Evolutionary conservation across 2,113 vertebrate genomes (phyloP).

Genomic region (Edolisoma coerulescens): DNA sequence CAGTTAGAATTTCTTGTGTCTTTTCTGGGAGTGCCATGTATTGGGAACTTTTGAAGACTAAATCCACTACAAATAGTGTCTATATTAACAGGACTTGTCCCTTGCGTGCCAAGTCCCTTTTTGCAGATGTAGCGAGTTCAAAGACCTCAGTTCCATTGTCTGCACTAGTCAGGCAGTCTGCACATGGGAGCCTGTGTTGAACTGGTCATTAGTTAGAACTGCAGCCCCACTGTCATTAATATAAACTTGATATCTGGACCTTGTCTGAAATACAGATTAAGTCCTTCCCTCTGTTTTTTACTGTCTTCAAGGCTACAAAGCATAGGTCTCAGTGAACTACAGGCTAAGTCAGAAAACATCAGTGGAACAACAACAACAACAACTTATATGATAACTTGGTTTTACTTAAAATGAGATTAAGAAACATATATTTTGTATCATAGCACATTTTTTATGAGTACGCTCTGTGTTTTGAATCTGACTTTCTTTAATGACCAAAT

Average conservation of each 20-base stretch:
- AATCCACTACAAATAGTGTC: neutral
- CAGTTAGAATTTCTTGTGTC: neutral
- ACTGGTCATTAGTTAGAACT: neutral
- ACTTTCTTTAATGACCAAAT: neutral
- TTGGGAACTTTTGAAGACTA: neutral
- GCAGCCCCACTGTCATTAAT: neutral
- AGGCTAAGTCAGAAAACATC: neutral
- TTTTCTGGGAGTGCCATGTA: neutral
- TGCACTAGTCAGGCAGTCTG: neutral
- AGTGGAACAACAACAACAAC: neutral
- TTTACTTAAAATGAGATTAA: neutral
- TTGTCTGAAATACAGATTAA: neutral
- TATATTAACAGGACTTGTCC: neutral
- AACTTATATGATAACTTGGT: neutral
- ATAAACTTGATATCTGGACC: neutral
- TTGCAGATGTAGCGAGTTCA: neutral
- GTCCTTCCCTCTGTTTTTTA: neutral
- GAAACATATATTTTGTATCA: neutral
- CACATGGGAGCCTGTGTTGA: neutral
- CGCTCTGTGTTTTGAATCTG: neutral
- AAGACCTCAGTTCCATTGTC: neutral
- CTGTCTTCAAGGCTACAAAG: neutral
- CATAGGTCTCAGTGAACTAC: neutral
- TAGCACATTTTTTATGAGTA: neutral
- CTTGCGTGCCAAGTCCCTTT: rapidly evolving